Evolutionary conservation across 2,797 vertebrate species (phyloP).

Genomic region (Parauchenoglanis ngamensis): DNA sequence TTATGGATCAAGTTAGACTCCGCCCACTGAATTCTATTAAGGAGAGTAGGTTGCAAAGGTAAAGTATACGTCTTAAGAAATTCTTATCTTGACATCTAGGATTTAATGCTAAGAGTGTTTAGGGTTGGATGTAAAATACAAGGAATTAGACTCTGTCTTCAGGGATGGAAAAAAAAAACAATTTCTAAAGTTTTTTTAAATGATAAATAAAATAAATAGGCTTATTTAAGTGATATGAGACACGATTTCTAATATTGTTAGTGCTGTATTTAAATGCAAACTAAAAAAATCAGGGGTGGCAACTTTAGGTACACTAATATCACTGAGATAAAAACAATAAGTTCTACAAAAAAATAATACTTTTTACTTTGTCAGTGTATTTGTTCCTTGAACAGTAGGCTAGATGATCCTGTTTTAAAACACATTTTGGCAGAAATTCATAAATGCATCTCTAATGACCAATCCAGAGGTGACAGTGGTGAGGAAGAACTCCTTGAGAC

Average conservation of each 20-base stretch:
- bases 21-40: neutral
- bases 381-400: neutral
- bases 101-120: neutral
- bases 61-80: neutral
- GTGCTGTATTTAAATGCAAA: neutral
- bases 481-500: neutral
- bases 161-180: neutral
- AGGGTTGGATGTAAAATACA: neutral
- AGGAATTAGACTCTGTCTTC: neutral
- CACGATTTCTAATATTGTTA: neutral
- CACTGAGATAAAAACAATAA: neutral
- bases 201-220: neutral
- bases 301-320: neutral
- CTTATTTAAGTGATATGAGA: neutral
- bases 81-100: neutral
- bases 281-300: neutral
- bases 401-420: neutral
- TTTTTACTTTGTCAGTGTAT: neutral
- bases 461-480: neutral
- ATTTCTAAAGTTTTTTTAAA: neutral
- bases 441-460: neutral
- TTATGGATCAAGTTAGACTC: neutral
- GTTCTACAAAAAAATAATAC: too few relatives aligned
- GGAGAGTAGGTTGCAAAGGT: neutral
- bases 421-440: neutral